Conservation (phyloP, 2,888 invertebrate genomes). For the Lycia hirtaria region DNA sequence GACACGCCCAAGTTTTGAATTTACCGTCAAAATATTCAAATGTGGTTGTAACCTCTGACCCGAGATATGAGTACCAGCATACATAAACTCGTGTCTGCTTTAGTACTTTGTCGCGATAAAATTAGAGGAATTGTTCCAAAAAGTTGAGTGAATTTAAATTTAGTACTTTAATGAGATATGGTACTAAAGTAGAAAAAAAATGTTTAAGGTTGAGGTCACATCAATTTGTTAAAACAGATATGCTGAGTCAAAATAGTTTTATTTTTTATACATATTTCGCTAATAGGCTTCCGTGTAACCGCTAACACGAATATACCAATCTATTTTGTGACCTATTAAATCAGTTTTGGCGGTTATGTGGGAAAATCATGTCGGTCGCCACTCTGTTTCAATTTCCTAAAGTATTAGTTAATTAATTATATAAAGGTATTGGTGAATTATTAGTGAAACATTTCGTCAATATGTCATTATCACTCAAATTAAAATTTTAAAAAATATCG, state of each 20-base stretch:
- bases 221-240: slow-evolving; percentile 10
- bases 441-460: too few species aligned
- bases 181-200: neutral
- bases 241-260: neutral
- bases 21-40: slow-evolving; percentile 27
- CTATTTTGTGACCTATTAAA: too few species aligned
- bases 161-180: slow-evolving; percentile 1
- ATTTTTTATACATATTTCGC: too few species aligned
- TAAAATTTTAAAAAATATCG: too few species aligned
- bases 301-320: too few species aligned
- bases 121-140: neutral
- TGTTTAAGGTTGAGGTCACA: neutral
- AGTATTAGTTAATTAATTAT: too few species aligned
- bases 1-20: slow-evolving; percentile 4
- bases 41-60: slow-evolving; percentile 27
- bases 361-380: too few species aligned
- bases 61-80: slow-evolving; percentile 11
- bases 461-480: too few species aligned
- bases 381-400: too few species aligned
- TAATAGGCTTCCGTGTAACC: too few species aligned
- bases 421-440: too few species aligned
- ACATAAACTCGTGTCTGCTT: neutral
- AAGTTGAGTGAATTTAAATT: neutral
- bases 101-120: slow-evolving; percentile 10
- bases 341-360: too few species aligned